A percentile compares a stretch with the other conserved stretches of the same genome.
These are phyloP conservation scores for Punctoribates punctum DNA, from an alignment of 2,888 invertebrate species.

Conservation along the genomic window DNA sequence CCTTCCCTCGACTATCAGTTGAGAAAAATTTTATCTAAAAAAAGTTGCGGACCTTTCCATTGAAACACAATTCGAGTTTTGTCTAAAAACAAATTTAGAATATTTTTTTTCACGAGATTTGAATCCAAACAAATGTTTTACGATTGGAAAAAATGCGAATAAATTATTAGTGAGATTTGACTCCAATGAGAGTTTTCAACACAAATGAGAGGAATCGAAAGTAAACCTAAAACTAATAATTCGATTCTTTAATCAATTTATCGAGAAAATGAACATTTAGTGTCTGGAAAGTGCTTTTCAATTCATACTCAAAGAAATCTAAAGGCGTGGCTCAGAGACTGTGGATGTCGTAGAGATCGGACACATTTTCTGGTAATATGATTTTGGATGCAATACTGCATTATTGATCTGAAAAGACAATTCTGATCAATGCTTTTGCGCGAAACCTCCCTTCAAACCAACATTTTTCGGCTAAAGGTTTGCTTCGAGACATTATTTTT, in stretches of 20 bases:
- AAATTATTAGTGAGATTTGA: slow-evolving; percentile 17
- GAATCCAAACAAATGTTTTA: slow-evolving; percentile 4
- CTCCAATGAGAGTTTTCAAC: not conserved
- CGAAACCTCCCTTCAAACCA: slow-evolving; percentile 24
- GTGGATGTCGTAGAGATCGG: not conserved
- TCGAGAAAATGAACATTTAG: no score
- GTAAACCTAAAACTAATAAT: no score
- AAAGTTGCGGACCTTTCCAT: no score
- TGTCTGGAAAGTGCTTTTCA: no score
- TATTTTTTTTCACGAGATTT: slow-evolving; percentile 24
- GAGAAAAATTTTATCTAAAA: not conserved
- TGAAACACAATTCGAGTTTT: not conserved
- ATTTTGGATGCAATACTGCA: slow-evolving; percentile 15
- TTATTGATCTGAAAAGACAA: slow-evolving; percentile 3
- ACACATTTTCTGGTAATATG: not conserved
- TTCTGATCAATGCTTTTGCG: slow-evolving; percentile 17
- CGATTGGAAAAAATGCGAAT: slow-evolving; percentile 1
- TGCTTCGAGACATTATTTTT: slow-evolving; percentile 10
- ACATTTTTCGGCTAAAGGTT: slow-evolving; percentile 28
- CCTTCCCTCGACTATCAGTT: not conserved
- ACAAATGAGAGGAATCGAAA: not conserved
- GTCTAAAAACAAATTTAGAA: not conserved
- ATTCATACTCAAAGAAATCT: not conserved
- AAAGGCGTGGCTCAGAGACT: not conserved
- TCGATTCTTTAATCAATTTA: no score